Evolutionary conservation across 2,113 vertebrate species (phyloP).

Genomic region (Hemichromis elongatus): DNA sequence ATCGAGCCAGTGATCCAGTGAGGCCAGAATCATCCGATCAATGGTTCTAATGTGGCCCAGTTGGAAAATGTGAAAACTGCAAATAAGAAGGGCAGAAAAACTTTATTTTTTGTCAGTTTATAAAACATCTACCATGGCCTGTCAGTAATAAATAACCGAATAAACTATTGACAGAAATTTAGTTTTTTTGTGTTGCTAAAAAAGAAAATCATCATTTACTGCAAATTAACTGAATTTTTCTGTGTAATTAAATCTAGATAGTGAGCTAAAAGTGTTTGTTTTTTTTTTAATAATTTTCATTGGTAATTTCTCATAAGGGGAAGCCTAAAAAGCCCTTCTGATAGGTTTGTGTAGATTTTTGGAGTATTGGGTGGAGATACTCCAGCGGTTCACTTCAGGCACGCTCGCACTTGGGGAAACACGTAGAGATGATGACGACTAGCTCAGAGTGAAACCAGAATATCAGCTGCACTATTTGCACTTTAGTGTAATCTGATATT

Average conservation of each 20-base stretch:
- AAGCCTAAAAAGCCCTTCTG: too few relatives aligned
- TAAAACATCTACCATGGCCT: background rate
- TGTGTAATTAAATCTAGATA: background rate
- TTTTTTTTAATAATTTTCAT: background rate
- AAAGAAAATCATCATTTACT: background rate
- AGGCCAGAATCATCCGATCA: fast-evolving
- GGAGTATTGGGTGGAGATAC: too few relatives aligned
- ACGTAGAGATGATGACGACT: fast-evolving
- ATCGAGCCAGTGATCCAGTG: background rate
- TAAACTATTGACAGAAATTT: background rate
- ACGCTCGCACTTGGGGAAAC: background rate
- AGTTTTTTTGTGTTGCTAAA: background rate
- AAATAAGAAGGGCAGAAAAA: background rate
- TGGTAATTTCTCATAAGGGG: fast-evolving
- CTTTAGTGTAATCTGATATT: background rate
- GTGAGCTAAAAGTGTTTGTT: background rate
- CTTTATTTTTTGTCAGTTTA: background rate
- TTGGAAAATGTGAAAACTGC: fast-evolving
- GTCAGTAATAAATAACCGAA: background rate
- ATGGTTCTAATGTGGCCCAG: fast-evolving
- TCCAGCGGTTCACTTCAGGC: background rate
- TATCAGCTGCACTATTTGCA: background rate
- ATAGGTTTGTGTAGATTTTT: background rate
- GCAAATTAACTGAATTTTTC: background rate
- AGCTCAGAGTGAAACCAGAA: background rate